These are phyloP conservation scores for Hippotragus niger DNA, from an alignment of 2,113 vertebrate genomes.

Conservation along the genomic window DNA sequence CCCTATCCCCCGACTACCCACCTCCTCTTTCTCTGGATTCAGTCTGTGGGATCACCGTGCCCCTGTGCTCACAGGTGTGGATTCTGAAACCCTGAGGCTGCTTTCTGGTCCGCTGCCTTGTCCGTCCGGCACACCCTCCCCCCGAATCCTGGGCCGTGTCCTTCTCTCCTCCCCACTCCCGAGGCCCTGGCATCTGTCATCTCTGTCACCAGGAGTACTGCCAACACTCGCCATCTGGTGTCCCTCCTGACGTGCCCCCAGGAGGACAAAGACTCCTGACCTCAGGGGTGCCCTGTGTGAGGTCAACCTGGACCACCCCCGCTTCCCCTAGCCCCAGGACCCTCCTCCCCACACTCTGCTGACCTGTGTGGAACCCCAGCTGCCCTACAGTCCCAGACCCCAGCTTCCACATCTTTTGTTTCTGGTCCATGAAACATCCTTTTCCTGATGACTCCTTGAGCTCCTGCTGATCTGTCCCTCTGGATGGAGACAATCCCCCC, in stretches of 20 bases:
- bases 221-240: background rate
- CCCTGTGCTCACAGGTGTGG: background rate
- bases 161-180: rapidly evolving
- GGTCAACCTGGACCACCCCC: rapidly evolving
- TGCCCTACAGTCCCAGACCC: rapidly evolving
- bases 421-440: rapidly evolving
- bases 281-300: rapidly evolving
- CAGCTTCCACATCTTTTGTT: rapidly evolving
- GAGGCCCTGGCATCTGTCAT: rapidly evolving
- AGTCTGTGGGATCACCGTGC: rapidly evolving
- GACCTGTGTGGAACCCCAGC: rapidly evolving
- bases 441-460: rapidly evolving
- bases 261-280: background rate
- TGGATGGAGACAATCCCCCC: rapidly evolving
- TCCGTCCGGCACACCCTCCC: rapidly evolving
- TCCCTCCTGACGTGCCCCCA: rapidly evolving
- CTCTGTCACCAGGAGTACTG: background rate
- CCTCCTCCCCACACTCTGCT: rapidly evolving
- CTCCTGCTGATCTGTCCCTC: background rate
- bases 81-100: rapidly evolving
- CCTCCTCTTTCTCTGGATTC: rapidly evolving
- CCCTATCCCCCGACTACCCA: rapidly evolving
- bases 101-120: rapidly evolving
- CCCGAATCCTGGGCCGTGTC: rapidly evolving
- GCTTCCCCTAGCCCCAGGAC: rapidly evolving